Evolutionary conservation across 2,797 vertebrate species (phyloP), one percentile per base, ranked within the genome.

Genomic region (Manis pentadactyla): DNA sequence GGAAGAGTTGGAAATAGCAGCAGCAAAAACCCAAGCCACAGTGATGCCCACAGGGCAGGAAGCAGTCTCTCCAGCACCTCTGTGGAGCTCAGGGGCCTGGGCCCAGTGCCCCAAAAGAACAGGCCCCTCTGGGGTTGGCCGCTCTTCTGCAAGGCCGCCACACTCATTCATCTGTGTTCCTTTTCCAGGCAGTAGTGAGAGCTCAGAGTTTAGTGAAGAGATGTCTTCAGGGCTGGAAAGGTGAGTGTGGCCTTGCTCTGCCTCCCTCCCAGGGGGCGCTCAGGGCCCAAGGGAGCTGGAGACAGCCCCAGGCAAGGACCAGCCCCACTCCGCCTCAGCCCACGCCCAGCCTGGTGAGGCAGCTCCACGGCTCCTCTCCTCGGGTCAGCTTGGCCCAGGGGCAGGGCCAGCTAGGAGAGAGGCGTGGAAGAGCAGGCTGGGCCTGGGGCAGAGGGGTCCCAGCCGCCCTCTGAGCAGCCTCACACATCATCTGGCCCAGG

Each of bases 201-300:
- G 99, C 98, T 99, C 99, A 78, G 99, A 99, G 98, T 99, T 99
- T 98, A 99, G 99, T 98, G 99, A 99, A 98, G 99, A 99, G 74
- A 98, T 99, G 91, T 99, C 99, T 0, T 99, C 99, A 96, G 99
- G 99, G 88, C 99, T 99, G 98, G 99, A 99, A 98, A 99, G 99
- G 99, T 99, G 97, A 99, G 99, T 98, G 95, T 94, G 82, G 82
- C 66, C 96, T 96, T 91, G 82, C 75, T 79, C 71, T 95, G 94
- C 93, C 98, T 96, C 87, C 23, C 92, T 97, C 96, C 93, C 53
- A 11, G 27, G 92, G 94, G 89, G 59, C 9, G 9, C 92, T 42
- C 37, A 61, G 93, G 82, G 69, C 63, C 96, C 34, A 11, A 71
- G 96, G 92, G 92, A 83, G 74, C 92, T 75, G 78, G 79, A 93